Conservation (phyloP, 2,888 invertebrate genomes). For the Carpatolechia fugitivella region DNA sequence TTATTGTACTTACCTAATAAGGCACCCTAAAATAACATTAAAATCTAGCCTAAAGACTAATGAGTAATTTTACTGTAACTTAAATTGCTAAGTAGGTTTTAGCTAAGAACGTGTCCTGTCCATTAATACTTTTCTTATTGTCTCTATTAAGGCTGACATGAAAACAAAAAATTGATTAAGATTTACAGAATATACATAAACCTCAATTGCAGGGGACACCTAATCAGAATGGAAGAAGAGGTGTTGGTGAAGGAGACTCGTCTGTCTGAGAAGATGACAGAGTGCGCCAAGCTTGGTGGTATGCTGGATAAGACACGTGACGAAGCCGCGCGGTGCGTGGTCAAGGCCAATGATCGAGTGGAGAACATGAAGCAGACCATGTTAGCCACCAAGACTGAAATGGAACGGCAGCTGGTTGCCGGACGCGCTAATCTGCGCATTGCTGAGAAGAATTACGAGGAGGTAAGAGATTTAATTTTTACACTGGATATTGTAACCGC, state of each 20-base stretch:
- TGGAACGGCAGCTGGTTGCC: slow-evolving; percentile 83
- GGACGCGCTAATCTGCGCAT: slow-evolving; percentile 81
- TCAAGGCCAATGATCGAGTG: slow-evolving; percentile 82
- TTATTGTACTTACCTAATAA: too few species aligned
- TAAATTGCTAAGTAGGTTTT: too few species aligned
- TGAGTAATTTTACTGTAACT: too few species aligned
- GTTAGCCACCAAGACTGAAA: slow-evolving; percentile 82
- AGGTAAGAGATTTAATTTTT: slow-evolving; percentile 44
- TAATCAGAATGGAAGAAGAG: slow-evolving; percentile 78
- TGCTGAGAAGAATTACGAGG: slow-evolving; percentile 84
- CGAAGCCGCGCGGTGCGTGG: slow-evolving; percentile 83
- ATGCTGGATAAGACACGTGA: slow-evolving; percentile 83
- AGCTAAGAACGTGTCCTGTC: too few species aligned
- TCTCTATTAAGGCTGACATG: too few species aligned
- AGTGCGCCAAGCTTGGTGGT: slow-evolving; percentile 81
- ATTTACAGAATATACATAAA: too few species aligned
- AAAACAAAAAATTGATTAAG: too few species aligned
- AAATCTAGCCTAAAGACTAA: too few species aligned
- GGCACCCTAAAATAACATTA: too few species aligned
- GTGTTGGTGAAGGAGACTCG: slow-evolving; percentile 80
- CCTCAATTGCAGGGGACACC: slow-evolving; percentile 46
- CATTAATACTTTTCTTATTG: too few species aligned
- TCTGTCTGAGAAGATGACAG: slow-evolving; percentile 83
- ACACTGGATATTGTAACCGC: too few species aligned
- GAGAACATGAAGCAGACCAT: slow-evolving; percentile 81